Conservation (phyloP, 2,888 invertebrate genomes). For the Pomacea canaliculata region DNA sequence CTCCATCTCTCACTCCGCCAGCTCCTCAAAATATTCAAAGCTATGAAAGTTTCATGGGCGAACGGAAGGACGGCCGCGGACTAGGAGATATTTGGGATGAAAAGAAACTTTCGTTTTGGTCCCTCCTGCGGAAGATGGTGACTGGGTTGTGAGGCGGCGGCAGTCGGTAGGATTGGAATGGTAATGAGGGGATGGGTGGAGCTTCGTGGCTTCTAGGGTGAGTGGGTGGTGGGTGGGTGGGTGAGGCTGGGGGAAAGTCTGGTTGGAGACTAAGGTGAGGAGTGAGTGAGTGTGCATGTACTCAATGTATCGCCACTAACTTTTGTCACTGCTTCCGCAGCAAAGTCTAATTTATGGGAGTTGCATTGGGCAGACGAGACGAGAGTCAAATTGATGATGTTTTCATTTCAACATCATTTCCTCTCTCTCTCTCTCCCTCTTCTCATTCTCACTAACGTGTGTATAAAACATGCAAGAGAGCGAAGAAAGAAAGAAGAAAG, state of each 20-base stretch:
- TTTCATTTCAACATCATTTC: background rate
- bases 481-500: background rate
- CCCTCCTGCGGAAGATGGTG: too few relatives aligned
- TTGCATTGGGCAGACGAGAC: background rate
- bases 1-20: too few relatives aligned
- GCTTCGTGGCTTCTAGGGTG: background rate
- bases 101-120: too few relatives aligned
- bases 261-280: background rate
- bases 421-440: constrained; percentile 7
- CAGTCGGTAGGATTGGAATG: background rate
- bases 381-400: background rate
- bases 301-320: constrained; percentile 5
- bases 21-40: too few relatives aligned
- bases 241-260: background rate
- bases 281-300: constrained; percentile 1
- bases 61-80: too few relatives aligned
- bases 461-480: background rate
- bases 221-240: background rate
- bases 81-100: too few relatives aligned
- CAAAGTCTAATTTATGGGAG: constrained; percentile 1
- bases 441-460: background rate
- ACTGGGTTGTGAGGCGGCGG: too few relatives aligned
- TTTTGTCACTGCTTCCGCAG: background rate
- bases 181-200: background rate
- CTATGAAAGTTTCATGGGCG: too few relatives aligned